phyloP scores from a whole-genome alignment of 2,888 invertebrate genomes.

The Margaritifera margaritifera region DNA sequence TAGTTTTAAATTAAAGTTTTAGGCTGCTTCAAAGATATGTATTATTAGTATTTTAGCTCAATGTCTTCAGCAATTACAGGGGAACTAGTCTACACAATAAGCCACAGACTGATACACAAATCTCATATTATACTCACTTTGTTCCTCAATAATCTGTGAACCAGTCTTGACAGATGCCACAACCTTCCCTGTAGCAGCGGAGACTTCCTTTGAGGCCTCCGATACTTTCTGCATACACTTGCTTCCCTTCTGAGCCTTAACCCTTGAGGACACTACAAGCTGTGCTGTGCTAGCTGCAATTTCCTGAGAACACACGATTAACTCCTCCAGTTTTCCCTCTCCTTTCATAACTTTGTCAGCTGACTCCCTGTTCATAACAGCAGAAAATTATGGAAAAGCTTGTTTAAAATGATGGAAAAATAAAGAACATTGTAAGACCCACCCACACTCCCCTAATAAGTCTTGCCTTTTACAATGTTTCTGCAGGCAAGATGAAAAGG shows the following conservation, averaged over 20 bases:
- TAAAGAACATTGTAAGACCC: too few relatives aligned
- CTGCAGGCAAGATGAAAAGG: too few relatives aligned
- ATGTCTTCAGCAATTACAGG: neutral
- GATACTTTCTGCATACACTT: slow-evolving; percentile 86
- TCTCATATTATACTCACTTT: slow-evolving; percentile 75
- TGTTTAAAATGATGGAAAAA: too few relatives aligned
- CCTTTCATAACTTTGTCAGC: slow-evolving; percentile 91
- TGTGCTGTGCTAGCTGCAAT: slow-evolving; percentile 97
- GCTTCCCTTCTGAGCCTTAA: slow-evolving; percentile 92
- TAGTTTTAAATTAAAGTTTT: too few relatives aligned
- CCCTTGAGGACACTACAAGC: slow-evolving; percentile 94
- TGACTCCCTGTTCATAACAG: slow-evolving; percentile 80
- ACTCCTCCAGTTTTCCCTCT: slow-evolving; percentile 89
- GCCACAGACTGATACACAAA: neutral
- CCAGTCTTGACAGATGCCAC: slow-evolving; percentile 95
- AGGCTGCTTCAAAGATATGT: too few relatives aligned
- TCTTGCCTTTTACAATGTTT: too few relatives aligned
- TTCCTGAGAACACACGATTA: slow-evolving; percentile 97
- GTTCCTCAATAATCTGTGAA: slow-evolving; percentile 87
- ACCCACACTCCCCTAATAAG: too few relatives aligned
- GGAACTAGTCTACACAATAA: neutral
- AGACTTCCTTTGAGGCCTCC: slow-evolving; percentile 89
- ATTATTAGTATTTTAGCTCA: neutral
- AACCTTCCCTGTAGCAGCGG: slow-evolving; percentile 91
- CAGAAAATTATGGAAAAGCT: too few relatives aligned